phyloP scores from a whole-genome alignment of 1,140 invertebrate genomes.

The Penaeus indicus region DNA sequence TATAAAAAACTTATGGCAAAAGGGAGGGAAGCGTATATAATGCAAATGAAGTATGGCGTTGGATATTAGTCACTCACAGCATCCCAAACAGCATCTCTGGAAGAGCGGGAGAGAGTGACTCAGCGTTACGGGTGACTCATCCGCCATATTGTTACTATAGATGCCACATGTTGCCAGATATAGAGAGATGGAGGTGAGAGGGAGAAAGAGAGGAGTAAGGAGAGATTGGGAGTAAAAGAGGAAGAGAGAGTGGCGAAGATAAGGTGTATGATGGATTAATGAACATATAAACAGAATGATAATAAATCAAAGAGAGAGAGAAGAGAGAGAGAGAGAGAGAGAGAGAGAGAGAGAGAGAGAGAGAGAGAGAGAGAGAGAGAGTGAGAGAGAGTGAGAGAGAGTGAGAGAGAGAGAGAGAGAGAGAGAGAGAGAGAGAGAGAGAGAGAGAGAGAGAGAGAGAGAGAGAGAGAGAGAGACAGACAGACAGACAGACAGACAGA shows the following conservation, averaged over 20 bases:
- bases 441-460: conserved; percentile 1
- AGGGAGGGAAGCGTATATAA: too few relatives aligned
- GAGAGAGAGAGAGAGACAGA: conserved; percentile 5
- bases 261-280: too few relatives aligned
- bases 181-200: not conserved
- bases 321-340: not conserved
- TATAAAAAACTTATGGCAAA: too few relatives aligned
- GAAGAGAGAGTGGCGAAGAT: not conserved
- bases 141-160: too few relatives aligned
- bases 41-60: too few relatives aligned
- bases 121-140: too few relatives aligned
- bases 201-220: not conserved
- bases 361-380: conserved; percentile 13
- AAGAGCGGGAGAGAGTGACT: too few relatives aligned
- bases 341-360: not conserved
- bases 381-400: not conserved
- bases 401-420: not conserved
- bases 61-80: too few relatives aligned
- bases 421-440: not conserved
- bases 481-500: not conserved
- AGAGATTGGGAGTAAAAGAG: not conserved
- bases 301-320: too few relatives aligned
- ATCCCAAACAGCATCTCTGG: too few relatives aligned
- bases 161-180: not conserved
- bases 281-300: too few relatives aligned